Conservation (phyloP, 2,888 invertebrate species). For the Eilema depressum region DNA sequence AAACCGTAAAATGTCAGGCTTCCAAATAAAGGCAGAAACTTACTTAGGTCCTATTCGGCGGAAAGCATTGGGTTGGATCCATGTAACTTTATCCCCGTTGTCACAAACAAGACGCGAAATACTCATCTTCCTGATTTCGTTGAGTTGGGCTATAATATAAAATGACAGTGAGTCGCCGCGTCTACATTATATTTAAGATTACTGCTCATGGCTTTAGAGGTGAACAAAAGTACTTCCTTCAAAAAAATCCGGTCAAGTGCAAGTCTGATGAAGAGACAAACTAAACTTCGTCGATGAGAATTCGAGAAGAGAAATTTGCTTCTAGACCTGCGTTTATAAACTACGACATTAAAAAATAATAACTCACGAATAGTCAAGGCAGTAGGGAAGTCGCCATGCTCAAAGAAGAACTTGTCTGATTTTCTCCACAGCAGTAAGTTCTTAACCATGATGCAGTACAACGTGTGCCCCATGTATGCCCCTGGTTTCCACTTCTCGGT, state of each 20-base stretch:
- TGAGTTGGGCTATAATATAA: constrained; percentile 46
- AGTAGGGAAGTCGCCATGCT: constrained; percentile 56
- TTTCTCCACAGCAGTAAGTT: constrained; percentile 57
- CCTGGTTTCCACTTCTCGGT: constrained; percentile 51
- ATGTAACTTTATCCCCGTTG: constrained; percentile 88
- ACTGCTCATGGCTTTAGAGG: too few species aligned
- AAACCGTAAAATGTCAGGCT: background rate
- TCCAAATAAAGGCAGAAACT: background rate
- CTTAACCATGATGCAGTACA: constrained; percentile 58
- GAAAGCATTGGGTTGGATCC: constrained; percentile 71
- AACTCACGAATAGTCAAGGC: constrained; percentile 54
- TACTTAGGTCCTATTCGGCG: constrained; percentile 28
- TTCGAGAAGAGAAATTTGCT: too few species aligned
- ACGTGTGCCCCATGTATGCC: constrained; percentile 48
- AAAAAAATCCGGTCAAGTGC: too few species aligned
- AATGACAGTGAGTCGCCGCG: too few species aligned
- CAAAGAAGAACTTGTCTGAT: constrained; percentile 60
- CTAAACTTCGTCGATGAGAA: too few species aligned
- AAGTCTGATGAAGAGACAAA: too few species aligned
- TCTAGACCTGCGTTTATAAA: too few species aligned
- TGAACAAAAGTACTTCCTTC: too few species aligned
- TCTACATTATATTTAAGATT: too few species aligned
- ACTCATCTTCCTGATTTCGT: constrained; percentile 89
- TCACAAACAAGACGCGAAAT: constrained; percentile 91
- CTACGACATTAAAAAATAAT: background rate